A percentile compares a stretch with the other conserved stretches of the same genome.
Evolutionary conservation across 1,140 invertebrate species (phyloP).

Genomic region (Cheumatopsyche charites): DNA sequence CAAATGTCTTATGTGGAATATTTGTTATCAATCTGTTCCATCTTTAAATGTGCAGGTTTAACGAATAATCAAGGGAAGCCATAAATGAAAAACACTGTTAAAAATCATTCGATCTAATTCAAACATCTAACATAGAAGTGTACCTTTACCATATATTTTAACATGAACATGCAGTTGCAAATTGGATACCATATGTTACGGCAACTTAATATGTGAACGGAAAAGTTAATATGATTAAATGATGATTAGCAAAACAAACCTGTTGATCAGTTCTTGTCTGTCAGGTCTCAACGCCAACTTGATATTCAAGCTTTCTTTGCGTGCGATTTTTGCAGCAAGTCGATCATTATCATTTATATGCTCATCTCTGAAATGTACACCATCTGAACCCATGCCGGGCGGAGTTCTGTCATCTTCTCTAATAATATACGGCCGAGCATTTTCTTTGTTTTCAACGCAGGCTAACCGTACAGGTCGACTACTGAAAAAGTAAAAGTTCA

Average conservation of each 20-base stretch:
- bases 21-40: no score
- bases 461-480: slow-evolving; percentile 79
- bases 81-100: slow-evolving; percentile 22
- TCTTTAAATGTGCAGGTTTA: no score
- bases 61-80: no score
- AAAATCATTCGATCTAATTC: slow-evolving; percentile 5
- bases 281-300: slow-evolving; percentile 92
- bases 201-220: not conserved
- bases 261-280: slow-evolving; percentile 92
- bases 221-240: not conserved
- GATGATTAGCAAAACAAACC: slow-evolving; percentile 51
- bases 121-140: slow-evolving; percentile 6
- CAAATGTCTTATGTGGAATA: not conserved
- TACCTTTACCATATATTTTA: not conserved
- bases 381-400: slow-evolving; percentile 71
- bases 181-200: slow-evolving; percentile 7
- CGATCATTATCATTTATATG: slow-evolving; percentile 62
- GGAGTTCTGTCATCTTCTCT: slow-evolving; percentile 68
- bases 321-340: slow-evolving; percentile 87
- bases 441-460: slow-evolving; percentile 84
- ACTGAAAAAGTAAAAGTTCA: slow-evolving; percentile 57
- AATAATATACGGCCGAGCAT: slow-evolving; percentile 76
- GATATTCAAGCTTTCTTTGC: slow-evolving; percentile 94
- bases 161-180: slow-evolving; percentile 20
- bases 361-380: slow-evolving; percentile 79